A percentile compares a stretch with the other conserved stretches of the same genome.
phyloP scores from a whole-genome alignment of 2,888 invertebrate species.

The Podotricha telesiphe region DNA sequence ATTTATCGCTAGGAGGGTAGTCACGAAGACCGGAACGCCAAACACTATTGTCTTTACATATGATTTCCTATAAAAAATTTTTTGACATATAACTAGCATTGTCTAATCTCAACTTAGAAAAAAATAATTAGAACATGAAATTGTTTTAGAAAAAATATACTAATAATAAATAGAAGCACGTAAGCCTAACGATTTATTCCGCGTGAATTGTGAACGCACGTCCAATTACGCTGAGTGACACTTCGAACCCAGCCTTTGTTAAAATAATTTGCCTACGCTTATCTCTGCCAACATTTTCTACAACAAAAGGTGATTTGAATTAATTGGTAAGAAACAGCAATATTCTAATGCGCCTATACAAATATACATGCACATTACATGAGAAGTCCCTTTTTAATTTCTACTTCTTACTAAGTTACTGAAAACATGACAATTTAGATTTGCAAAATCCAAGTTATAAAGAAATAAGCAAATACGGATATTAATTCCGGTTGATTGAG shows the following conservation, averaged over 20 bases:
- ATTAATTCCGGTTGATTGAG: slow-evolving; percentile 20
- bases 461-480: background rate
- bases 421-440: background rate
- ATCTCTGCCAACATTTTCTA: slow-evolving; percentile 36
- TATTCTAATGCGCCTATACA: background rate
- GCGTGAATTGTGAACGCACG: slow-evolving; percentile 44
- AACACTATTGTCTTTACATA: too few relatives aligned
- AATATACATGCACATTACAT: background rate
- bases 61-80: too few relatives aligned
- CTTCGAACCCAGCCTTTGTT: slow-evolving; percentile 43
- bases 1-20: too few relatives aligned
- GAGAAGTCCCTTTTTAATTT: too few relatives aligned
- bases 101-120: background rate
- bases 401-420: too few relatives aligned
- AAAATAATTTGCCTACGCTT: slow-evolving; percentile 40
- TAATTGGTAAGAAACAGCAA: slow-evolving; percentile 31
- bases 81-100: background rate
- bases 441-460: background rate
- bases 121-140: background rate
- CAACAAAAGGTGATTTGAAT: slow-evolving; percentile 34
- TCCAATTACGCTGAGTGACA: slow-evolving; percentile 48
- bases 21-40: too few relatives aligned
- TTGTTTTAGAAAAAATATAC: slow-evolving; percentile 2
- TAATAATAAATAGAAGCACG: slow-evolving; percentile 9
- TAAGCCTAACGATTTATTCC: slow-evolving; percentile 42